Percentiles rank a stretch among this genome's conserved stretches.
Evolutionary conservation across 2,113 vertebrate species (phyloP).

Genomic region (Hydropotes inermis): DNA sequence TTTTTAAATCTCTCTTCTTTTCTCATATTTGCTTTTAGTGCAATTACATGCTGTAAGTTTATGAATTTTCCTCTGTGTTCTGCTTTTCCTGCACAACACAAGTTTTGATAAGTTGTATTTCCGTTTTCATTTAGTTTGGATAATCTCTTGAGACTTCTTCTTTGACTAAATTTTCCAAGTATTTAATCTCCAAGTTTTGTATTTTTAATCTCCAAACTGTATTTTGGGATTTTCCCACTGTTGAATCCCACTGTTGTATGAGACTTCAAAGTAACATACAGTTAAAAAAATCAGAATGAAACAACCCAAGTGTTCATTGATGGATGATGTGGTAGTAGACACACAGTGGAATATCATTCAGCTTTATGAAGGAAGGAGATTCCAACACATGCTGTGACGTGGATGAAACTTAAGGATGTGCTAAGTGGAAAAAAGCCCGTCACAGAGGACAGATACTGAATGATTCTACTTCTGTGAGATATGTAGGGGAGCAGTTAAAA

Average conservation of each 20-base stretch:
- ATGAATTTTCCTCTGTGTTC: not conserved
- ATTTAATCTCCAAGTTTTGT: not conserved
- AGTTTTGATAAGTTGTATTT: constrained; percentile 3
- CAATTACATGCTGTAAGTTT: not conserved
- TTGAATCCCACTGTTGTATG: not conserved
- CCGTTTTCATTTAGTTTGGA: constrained; percentile 11
- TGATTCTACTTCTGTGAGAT: not conserved
- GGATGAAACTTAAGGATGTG: not conserved
- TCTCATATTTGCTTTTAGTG: not conserved
- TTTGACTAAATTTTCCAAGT: not conserved
- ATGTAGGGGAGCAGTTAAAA: not conserved
- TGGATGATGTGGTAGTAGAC: not conserved
- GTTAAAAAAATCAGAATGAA: not conserved
- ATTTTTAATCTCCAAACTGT: not conserved
- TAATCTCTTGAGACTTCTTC: not conserved
- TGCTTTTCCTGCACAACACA: not conserved
- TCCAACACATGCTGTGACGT: not conserved
- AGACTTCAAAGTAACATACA: not conserved
- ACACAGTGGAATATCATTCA: not conserved
- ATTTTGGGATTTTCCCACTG: not conserved
- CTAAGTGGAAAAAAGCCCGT: not conserved
- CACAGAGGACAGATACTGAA: not conserved
- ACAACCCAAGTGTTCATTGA: not conserved
- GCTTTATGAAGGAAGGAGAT: not conserved
- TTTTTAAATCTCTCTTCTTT: not conserved